Evolutionary conservation across 2,113 vertebrate genomes (phyloP).

Genomic region (Neodon shergylaensis): DNA sequence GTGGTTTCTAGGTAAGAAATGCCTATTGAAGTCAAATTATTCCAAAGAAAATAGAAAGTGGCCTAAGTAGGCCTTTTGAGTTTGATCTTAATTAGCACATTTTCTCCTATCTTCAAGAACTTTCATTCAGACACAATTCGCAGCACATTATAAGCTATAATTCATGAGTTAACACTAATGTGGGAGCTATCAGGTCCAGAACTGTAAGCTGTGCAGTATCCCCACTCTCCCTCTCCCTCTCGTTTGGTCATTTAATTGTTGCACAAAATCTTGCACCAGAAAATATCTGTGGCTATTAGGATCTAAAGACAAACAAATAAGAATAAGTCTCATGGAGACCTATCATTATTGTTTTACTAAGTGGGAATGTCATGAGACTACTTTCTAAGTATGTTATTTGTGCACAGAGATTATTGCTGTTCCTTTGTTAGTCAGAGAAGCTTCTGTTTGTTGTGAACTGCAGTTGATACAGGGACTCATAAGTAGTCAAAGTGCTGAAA

Average conservation of each 20-base stretch:
- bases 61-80: background rate
- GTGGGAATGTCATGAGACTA: rapidly evolving
- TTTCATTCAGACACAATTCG: conserved; percentile 20
- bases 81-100: conserved; percentile 15
- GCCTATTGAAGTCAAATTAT: conserved; percentile 38
- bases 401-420: background rate
- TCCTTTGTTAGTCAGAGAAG: background rate
- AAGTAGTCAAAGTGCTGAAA: background rate
- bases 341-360: background rate
- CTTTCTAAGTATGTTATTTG: background rate
- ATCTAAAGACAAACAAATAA: background rate
- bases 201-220: background rate
- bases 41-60: background rate
- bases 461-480: background rate
- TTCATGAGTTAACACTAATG: background rate
- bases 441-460: background rate
- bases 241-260: background rate
- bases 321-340: background rate
- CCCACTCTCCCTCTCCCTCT: background rate
- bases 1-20: background rate
- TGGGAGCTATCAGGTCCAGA: background rate
- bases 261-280: background rate
- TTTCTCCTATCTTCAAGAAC: conserved; percentile 4
- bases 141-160: background rate
- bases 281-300: background rate